These are phyloP conservation scores for Caenorhabditis sulstoni DNA, from an alignment of 2,888 invertebrate genomes.

Conservation along the genomic window DNA sequence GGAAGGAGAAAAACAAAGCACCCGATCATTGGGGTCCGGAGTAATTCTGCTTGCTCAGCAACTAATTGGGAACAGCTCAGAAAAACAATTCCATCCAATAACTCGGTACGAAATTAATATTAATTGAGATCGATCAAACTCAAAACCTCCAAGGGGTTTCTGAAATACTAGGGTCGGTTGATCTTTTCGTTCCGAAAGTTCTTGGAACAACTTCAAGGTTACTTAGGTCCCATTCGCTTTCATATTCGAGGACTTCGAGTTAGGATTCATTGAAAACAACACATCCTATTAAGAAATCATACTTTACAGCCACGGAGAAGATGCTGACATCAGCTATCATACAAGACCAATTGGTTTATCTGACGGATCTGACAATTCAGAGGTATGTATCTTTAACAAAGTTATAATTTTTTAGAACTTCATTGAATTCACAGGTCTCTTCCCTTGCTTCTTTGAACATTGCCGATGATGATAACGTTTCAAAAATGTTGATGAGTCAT, in stretches of 20 bases:
- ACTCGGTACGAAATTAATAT: no score
- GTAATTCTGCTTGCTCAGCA: conserved; percentile 78
- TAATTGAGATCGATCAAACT: no score
- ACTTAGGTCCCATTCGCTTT: no score
- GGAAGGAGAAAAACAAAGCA: conserved; percentile 47
- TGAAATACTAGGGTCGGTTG: no score
- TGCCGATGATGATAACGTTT: conserved; percentile 64
- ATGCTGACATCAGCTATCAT: conserved; percentile 55
- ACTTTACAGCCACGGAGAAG: conserved; percentile 40
- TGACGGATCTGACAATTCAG: conserved; percentile 53
- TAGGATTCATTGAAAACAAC: no score
- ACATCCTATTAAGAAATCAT: no score
- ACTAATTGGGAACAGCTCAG: conserved; percentile 64
- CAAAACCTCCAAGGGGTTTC: no score
- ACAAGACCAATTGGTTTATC: conserved; percentile 56
- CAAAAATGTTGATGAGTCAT: conserved; percentile 69
- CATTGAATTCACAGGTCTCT: conserved; percentile 47
- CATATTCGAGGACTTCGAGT: no score
- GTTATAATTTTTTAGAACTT: no score
- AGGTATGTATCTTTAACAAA: conserved; percentile 13
- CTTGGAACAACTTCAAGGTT: no score
- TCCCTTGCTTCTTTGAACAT: conserved; percentile 64
- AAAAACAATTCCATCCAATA: conserved; percentile 17
- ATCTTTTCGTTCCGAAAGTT: no score
- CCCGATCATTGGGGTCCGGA: conserved; percentile 65